Evolutionary conservation across 2,888 invertebrate genomes (phyloP), one percentile per base, ranked within the genome.

Genomic region (Polydrusus pterygomalis): DNA sequence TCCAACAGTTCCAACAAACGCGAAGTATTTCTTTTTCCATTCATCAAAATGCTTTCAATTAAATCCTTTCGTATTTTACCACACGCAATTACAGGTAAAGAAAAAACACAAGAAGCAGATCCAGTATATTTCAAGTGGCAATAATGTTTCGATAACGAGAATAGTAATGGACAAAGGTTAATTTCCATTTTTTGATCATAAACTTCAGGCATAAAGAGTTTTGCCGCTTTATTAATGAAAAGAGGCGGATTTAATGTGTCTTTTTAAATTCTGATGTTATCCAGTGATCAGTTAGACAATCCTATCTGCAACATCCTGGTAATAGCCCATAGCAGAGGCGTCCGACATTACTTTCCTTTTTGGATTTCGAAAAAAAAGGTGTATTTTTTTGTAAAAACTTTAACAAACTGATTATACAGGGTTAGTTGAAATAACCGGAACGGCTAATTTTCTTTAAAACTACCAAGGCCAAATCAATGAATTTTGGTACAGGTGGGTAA

Each of bases 181-280:
- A 73, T 73, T 73, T 73, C 73, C 73, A 73, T 73, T 73, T 73
- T 73, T 65, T 45, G 65, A 45, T 67, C 73, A 56, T 73, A 73
- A 73, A 73, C 58, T 60, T 54, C 15, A 13, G 6, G 11, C n/a
- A 45, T 60, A 67, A 73, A 64, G 71, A 64, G 71, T 71, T 38
- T 25, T 18, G 63, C 54, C 63, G 63, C 49, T 56, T 38, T 25
- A 18, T 11, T 40, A 71, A 71, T 71, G 63, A 71, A 64, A 54
- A 71, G 40, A 30, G 60, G 40, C 34, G 17, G 60, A n/a, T 34
- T 60, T 15, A 60, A 38, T 34, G 11, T 17, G 17, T 47, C 47
- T 43, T 13, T 43, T n/a, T 3, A 6, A 43, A 43, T 43, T 10
- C 13, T 43, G n/a, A 13, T 43, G 43, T 43, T 43, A 43, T 43